A percentile compares a stretch with the other conserved stretches of the same genome.
Conservation (phyloP, 2,113 vertebrate species). For the Eira barbara region DNA sequence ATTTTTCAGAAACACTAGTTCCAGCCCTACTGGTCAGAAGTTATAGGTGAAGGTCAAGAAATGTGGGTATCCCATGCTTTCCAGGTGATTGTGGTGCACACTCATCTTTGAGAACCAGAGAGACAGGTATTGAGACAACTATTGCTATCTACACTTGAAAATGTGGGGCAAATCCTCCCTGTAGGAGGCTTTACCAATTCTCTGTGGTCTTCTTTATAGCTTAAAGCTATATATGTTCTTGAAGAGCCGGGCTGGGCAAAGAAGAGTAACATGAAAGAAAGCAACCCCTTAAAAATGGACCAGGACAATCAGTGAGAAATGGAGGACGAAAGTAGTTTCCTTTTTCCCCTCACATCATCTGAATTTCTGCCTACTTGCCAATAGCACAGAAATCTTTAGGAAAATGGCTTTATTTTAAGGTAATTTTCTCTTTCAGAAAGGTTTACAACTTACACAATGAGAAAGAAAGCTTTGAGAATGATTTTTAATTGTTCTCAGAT, state of each 20-base stretch:
- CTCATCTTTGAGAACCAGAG: neutral
- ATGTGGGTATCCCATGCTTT: neutral
- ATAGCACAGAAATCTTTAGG: neutral
- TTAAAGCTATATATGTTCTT: neutral
- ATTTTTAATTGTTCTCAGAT: constrained; percentile 31
- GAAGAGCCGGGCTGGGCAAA: neutral
- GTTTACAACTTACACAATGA: constrained; percentile 30
- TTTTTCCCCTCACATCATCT: neutral
- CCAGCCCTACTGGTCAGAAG: neutral
- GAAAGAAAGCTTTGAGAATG: neutral
- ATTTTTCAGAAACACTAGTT: neutral
- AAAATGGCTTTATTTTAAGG: constrained; percentile 27
- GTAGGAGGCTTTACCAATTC: neutral
- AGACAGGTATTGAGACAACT: neutral
- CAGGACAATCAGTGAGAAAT: neutral
- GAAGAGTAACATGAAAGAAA: neutral
- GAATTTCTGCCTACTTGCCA: neutral
- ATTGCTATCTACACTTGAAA: neutral
- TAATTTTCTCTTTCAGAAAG: neutral
- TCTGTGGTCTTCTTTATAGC: neutral
- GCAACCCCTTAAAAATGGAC: neutral
- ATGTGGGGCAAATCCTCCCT: neutral
- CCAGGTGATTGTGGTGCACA: neutral
- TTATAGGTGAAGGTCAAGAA: neutral
- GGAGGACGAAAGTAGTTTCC: neutral